phyloP scores from a whole-genome alignment of 2,797 vertebrate species.

The Pogonophryne albipinna region DNA sequence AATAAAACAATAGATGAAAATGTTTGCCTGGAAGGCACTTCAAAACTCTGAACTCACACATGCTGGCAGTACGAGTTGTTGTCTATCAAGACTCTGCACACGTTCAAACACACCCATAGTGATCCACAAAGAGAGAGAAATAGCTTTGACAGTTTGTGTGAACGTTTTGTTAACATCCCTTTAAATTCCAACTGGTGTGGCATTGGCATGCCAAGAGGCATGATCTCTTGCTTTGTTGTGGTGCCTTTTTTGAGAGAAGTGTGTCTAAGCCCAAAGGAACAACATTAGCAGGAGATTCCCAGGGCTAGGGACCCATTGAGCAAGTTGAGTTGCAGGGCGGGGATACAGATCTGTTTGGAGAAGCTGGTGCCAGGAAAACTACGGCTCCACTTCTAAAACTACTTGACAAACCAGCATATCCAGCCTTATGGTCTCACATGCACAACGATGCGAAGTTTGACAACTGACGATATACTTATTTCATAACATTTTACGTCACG shows the following conservation, averaged over 20 bases:
- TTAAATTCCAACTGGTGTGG: not conserved
- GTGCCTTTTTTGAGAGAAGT: conserved; percentile 25
- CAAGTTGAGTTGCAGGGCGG: not conserved
- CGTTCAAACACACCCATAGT: not conserved
- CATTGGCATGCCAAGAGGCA: conserved; percentile 18
- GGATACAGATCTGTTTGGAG: conserved; percentile 61
- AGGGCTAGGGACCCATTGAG: conserved; percentile 18
- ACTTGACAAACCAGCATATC: not conserved
- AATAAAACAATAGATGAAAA: not conserved
- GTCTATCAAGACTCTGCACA: not conserved
- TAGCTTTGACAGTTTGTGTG: conserved; percentile 7
- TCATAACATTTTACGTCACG: not conserved
- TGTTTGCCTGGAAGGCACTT: conserved; percentile 10
- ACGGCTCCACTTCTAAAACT: conserved; percentile 1
- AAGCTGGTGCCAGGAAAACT: conserved; percentile 55
- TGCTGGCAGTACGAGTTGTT: not conserved
- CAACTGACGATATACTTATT: not conserved
- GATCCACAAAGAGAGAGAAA: conserved; percentile 7
- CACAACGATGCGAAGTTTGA: no score
- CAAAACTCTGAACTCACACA: not conserved
- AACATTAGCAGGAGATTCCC: conserved; percentile 50
- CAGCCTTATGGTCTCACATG: conserved; percentile 1
- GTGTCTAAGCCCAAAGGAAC: conserved; percentile 31
- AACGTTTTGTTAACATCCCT: conserved; percentile 1
- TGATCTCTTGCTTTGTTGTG: conserved; percentile 4